A percentile compares a stretch with the other conserved stretches of the same genome.
Conservation (phyloP, 2,797 vertebrate genomes). For the Gorsachius magnificus region DNA sequence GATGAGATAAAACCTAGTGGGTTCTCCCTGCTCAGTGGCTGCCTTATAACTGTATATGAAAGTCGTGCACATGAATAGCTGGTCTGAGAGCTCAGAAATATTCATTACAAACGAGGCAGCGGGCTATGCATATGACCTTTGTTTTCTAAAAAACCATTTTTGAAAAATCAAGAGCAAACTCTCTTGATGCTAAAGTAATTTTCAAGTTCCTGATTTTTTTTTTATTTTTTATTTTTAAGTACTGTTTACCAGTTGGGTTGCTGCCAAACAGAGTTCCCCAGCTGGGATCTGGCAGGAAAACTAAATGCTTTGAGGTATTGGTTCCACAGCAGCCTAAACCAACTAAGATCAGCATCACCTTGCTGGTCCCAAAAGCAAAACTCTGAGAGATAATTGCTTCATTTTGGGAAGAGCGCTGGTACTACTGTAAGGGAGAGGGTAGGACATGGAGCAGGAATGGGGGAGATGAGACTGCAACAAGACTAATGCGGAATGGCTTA, state of each 20-base stretch:
- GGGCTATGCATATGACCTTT: background rate
- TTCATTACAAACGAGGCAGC: background rate
- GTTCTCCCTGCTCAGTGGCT: background rate
- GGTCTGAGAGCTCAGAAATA: background rate
- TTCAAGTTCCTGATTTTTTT: background rate
- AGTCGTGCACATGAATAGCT: background rate
- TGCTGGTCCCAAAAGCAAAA: background rate
- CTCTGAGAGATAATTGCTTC: background rate
- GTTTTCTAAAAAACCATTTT: background rate
- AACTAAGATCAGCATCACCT: background rate
- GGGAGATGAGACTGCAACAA: background rate
- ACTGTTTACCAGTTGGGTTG: background rate
- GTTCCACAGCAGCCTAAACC: background rate
- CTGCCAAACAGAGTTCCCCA: background rate
- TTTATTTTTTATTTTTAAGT: background rate
- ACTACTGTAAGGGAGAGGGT: background rate
- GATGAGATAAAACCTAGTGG: background rate
- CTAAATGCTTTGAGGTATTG: background rate
- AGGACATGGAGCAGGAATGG: background rate
- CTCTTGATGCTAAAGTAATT: background rate
- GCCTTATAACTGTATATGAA: background rate
- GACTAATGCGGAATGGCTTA: background rate
- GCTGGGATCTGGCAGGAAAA: background rate
- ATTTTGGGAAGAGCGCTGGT: background rate
- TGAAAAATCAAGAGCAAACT: background rate